These are phyloP conservation scores for Galleria mellonella DNA, from an alignment of 1,140 invertebrate genomes.

Conservation along the genomic window DNA sequence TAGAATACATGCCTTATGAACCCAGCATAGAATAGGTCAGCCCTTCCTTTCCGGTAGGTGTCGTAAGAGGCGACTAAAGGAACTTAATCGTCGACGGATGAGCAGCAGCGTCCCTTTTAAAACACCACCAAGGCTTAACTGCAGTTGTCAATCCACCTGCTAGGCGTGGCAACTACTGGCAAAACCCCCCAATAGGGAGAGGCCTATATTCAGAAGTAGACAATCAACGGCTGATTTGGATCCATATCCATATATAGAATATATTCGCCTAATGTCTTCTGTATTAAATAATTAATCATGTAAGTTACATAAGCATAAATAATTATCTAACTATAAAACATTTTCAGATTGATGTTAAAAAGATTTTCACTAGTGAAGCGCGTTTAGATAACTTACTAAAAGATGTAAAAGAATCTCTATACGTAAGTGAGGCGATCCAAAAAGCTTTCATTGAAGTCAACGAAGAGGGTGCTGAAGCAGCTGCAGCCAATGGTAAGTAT, in stretches of 20 bases:
- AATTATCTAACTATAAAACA: too few relatives aligned
- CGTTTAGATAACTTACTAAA: slow-evolving; percentile 36
- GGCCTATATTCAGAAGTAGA: too few relatives aligned
- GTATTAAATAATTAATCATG: not conserved
- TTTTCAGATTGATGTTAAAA: slow-evolving; percentile 43
- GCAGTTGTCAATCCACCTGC: too few relatives aligned
- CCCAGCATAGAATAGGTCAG: too few relatives aligned
- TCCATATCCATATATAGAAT: not conserved
- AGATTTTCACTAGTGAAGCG: slow-evolving; percentile 30
- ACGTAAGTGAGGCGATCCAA: slow-evolving; percentile 39
- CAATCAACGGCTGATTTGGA: not conserved
- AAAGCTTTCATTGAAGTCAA: slow-evolving; percentile 61
- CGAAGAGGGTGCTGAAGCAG: slow-evolving; percentile 53
- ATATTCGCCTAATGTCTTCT: not conserved
- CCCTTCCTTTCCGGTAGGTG: too few relatives aligned
- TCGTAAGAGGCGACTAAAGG: too few relatives aligned
- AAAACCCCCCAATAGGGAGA: too few relatives aligned
- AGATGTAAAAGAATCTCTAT: slow-evolving; percentile 16
- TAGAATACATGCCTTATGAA: not conserved
- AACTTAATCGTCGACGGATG: too few relatives aligned
- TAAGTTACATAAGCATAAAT: too few relatives aligned
- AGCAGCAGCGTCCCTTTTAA: too few relatives aligned
- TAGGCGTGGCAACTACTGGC: too few relatives aligned
- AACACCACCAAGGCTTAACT: too few relatives aligned
- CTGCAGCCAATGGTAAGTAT: slow-evolving; percentile 51